Evolutionary conservation across 2,797 vertebrate species (phyloP), one percentile per base, ranked within the genome.

Genomic region (Poliocrania exsul): DNA sequence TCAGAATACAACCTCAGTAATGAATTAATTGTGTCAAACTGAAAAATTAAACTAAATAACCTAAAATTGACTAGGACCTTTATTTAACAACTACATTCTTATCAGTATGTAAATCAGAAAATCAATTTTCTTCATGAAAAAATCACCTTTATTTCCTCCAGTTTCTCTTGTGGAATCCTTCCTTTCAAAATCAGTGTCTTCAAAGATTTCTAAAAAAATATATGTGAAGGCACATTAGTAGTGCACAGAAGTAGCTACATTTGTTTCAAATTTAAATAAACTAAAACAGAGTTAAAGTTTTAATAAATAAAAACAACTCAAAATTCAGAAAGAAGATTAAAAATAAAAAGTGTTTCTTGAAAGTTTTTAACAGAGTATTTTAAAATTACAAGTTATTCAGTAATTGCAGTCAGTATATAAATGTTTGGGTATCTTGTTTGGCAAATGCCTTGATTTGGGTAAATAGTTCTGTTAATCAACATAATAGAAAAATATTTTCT

Each of bases 51-150:
- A 78, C 42, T 53, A 58, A 94, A 14, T 67, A 91, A 83, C 47
- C 67, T 80, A 92, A 92, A 94, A 64, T 53, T 57, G 78, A 62
- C 65, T 78, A 81, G 62, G 75, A 90, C 17, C 29, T 90, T 92
- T 92, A 90, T 84, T 80, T 97, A 61, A 44, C 90, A 94, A 72
- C 44, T 77, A 64, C 49, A 86, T 90, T 74, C 74, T 92, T 44
- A 71, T 74, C 83, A 79, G 37, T 49, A 83, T 25, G 28, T 44
- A 67, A 91, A 89, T 84, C 23, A 88, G 65, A 75, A 84, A 95
- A 90, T 47, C 53, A 37, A 56, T 78, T 84, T 73, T 42, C 77
- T 71, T 91, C 13, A 88, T 13, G 5, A 79, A 88, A 90, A n/a
- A 72, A 91, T 94, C 70, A 82, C 64, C 81, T 60, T 66, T 62